Conservation (phyloP, 2,888 invertebrate species). For the Mechanitis messenoides region DNA sequence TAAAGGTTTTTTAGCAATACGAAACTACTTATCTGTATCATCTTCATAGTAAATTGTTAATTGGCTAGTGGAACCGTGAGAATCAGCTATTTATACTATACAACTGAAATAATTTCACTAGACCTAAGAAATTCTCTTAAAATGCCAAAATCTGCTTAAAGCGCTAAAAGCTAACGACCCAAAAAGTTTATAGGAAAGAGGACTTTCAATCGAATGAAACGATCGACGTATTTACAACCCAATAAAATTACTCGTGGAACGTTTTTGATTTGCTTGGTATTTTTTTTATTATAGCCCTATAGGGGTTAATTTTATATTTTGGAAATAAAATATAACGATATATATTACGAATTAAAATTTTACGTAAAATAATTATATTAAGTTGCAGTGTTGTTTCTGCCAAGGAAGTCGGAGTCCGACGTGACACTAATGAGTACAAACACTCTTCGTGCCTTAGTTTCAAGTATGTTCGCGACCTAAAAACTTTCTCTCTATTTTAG, state of each 20-base stretch:
- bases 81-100: too few relatives aligned
- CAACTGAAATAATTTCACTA: too few relatives aligned
- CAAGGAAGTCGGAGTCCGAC: constrained; percentile 37
- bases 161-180: constrained; percentile 32
- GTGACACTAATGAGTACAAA: constrained; percentile 52
- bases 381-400: too few relatives aligned
- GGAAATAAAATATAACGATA: too few relatives aligned
- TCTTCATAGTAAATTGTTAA: too few relatives aligned
- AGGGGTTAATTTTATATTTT: constrained; percentile 39
- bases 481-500: constrained; percentile 56
- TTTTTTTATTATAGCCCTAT: constrained; percentile 49
- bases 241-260: constrained; percentile 56
- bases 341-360: too few relatives aligned
- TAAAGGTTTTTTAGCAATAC: too few relatives aligned
- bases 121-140: too few relatives aligned
- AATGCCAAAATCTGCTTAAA: constrained; percentile 22
- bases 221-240: constrained; percentile 49
- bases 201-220: constrained; percentile 38
- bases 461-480: constrained; percentile 61
- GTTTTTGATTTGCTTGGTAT: constrained; percentile 53
- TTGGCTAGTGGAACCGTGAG: too few relatives aligned
- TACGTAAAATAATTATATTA: too few relatives aligned
- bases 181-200: constrained; percentile 33
- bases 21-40: too few relatives aligned
- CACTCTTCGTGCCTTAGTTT: constrained; percentile 39